These are phyloP conservation scores for Callospermophilus lateralis DNA, from an alignment of 2,113 vertebrate species.

Conservation along the genomic window DNA sequence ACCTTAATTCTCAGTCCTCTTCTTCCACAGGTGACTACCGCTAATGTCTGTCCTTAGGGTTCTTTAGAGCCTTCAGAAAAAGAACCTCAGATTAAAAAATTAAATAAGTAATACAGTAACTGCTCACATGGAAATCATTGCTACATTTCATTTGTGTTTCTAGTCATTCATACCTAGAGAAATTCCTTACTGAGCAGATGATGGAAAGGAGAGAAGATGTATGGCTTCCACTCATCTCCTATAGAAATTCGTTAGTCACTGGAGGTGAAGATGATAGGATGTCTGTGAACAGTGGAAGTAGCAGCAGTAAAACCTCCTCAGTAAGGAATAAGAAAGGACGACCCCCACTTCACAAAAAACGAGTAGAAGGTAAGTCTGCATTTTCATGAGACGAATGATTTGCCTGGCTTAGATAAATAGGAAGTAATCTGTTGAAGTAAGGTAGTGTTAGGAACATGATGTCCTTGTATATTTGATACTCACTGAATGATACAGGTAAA, in stretches of 20 bases:
- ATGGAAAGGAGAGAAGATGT: constrained; percentile 98
- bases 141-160: constrained; percentile 53
- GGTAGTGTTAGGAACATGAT: not conserved
- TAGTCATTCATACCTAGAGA: constrained; percentile 98
- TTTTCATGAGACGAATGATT: not conserved
- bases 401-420: not conserved
- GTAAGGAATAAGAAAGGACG: constrained; percentile 99
- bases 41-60: not conserved
- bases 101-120: not conserved
- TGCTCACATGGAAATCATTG: constrained; percentile 23
- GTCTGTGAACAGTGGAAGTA: constrained; percentile 97
- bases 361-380: constrained; percentile 93
- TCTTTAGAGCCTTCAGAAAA: constrained; percentile 33
- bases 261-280: constrained; percentile 97
- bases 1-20: constrained; percentile 42
- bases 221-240: constrained; percentile 99
- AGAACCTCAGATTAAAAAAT: not conserved
- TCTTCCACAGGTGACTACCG: constrained; percentile 3
- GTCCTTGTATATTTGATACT: constrained; percentile 32
- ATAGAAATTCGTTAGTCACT: constrained; percentile 97
- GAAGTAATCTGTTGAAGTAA: constrained; percentile 33
- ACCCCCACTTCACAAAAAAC: constrained; percentile 96
- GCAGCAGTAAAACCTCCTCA: constrained; percentile 97
- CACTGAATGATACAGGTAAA: not conserved
- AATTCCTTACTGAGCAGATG: constrained; percentile 99